Base-by-base conservation (phyloP, 2,888 invertebrate genomes). In the Lasioglossum oenotherae region DNA sequence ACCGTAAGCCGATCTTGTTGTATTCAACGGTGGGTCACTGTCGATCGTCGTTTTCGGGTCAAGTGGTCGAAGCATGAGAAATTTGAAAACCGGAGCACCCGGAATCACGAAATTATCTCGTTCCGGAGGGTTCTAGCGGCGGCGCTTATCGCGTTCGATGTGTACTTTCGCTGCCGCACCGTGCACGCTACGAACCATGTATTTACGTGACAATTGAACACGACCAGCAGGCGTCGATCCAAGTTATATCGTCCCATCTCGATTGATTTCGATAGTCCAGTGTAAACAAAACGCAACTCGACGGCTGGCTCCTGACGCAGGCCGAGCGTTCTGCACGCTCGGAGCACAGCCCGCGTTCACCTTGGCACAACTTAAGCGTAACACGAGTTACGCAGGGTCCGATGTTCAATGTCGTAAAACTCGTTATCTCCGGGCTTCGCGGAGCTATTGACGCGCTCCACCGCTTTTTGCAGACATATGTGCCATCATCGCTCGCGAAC, bases 321-420 rank as follows among this genome's bases (percentile, higher is more conserved):
- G 16, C 31, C 16, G 16, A 27, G 64, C 31, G 64, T 64, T 69
- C 38, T 41, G n/a, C 23, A n/a, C 41, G 71, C n/a, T n/a, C 53
- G n/a, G n/a, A 53, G 49, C 31, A 16, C 60, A 72, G 35, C 14
- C 57, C 14, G 23, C 41, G 82, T 81, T 89, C 84, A 86, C 86
- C 84, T 88, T 85, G 86, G 74, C 80, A 35, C 74, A 80, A 86
- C 71, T 80, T 84, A 86, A 88, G 46, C 81, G 80, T 82, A 84
- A 82, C 88, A 69, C 72, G 67, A 78, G 85, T 81, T 81, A 84
- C 67, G 77, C 82, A 85, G 84, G 87, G 88, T 89, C 90, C 90
- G 87, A 91, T 81, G 92, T 90, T 92, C 91, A 91, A 85, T 89
- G 90, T 78, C 87, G 80, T 84, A 80, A 88, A 87, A 87, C 86